Evolutionary conservation across 2,888 invertebrate genomes (phyloP).

Genomic region (Nomada goodeniana): DNA sequence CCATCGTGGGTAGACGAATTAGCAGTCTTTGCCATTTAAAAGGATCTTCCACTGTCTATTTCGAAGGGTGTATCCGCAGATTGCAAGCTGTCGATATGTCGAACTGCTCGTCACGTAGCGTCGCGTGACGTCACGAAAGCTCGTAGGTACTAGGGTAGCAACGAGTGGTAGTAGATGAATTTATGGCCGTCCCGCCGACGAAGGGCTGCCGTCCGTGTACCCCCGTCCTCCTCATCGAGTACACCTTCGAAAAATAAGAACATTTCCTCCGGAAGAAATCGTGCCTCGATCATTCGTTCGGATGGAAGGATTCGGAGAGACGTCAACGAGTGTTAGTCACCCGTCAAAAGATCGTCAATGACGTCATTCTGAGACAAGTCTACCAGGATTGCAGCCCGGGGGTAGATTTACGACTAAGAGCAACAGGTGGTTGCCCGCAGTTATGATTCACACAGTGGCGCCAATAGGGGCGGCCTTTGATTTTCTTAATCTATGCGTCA

Average conservation of each 20-base stretch:
- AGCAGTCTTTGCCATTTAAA: too few species aligned
- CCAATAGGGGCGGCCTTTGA: background rate
- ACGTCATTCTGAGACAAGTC: slow-evolving; percentile 83
- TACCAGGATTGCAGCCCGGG: slow-evolving; percentile 83
- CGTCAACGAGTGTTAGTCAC: slow-evolving; percentile 75
- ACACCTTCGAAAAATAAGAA: slow-evolving; percentile 36
- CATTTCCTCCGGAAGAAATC: slow-evolving; percentile 7
- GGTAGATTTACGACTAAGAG: slow-evolving; percentile 82
- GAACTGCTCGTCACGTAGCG: slow-evolving; percentile 64
- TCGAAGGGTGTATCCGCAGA: too few species aligned
- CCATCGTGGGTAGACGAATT: background rate
- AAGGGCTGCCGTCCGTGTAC: slow-evolving; percentile 30
- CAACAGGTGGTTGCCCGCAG: slow-evolving; percentile 76
- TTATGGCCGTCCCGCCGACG: slow-evolving; percentile 64
- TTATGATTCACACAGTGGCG: slow-evolving; percentile 9
- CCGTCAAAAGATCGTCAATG: slow-evolving; percentile 83
- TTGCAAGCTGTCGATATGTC: slow-evolving; percentile 54
- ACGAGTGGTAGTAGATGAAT: slow-evolving; percentile 77
- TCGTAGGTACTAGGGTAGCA: slow-evolving; percentile 80
- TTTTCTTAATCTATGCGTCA: background rate
- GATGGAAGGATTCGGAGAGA: slow-evolving; percentile 36
- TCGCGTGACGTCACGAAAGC: slow-evolving; percentile 80
- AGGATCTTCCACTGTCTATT: too few species aligned
- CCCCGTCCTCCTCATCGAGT: background rate
- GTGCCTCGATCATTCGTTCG: slow-evolving; percentile 11